Evolutionary conservation across 2,797 vertebrate genomes (phyloP).

Genomic region (Cetoscarus ocellatus): DNA sequence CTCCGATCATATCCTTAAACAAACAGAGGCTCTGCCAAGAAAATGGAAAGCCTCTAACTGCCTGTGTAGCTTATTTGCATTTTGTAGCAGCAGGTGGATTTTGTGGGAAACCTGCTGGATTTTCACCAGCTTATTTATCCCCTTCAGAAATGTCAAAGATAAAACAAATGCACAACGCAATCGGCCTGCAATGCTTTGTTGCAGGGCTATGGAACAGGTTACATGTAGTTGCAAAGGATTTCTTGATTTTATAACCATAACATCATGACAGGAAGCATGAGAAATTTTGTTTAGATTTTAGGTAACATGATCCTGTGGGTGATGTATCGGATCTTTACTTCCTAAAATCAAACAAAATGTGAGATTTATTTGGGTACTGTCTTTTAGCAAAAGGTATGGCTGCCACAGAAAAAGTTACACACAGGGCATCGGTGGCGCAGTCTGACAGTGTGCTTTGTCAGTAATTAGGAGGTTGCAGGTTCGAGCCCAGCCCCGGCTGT

Average conservation of each 20-base stretch:
- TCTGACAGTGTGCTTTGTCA: no score
- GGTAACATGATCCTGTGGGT: not conserved
- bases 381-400: no score
- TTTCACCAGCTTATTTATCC: conserved; percentile 25
- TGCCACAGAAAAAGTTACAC: no score
- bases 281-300: not conserved
- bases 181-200: conserved; percentile 22
- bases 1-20: conserved; percentile 41
- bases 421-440: no score
- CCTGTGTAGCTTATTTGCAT: conserved; percentile 44
- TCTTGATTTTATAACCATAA: not conserved
- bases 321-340: not conserved
- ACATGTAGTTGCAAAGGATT: conserved; percentile 16
- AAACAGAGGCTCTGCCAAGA: conserved; percentile 42
- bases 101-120: conserved; percentile 33
- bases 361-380: no score
- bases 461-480: no score
- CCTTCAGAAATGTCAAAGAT: conserved; percentile 32
- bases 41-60: conserved; percentile 31
- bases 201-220: conserved; percentile 15
- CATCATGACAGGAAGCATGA: not conserved
- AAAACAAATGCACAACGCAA: conserved; percentile 35
- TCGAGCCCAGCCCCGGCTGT: no score
- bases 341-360: no score
- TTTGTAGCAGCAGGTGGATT: conserved; percentile 42